phyloP scores from a whole-genome alignment of 1,140 invertebrate genomes.

The Idris sp. region DNA sequence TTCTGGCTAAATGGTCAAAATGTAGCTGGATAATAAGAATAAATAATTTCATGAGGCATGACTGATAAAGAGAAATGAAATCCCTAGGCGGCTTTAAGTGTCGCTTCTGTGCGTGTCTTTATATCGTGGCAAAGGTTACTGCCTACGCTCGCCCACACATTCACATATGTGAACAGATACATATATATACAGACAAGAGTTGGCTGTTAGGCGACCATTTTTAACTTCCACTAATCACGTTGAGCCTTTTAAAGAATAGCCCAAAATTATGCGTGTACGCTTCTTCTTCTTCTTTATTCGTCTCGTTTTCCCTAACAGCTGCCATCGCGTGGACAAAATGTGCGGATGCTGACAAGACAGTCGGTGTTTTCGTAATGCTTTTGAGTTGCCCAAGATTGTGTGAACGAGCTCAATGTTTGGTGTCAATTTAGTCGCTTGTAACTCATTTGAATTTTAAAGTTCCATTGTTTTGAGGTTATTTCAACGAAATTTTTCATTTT shows the following conservation, averaged over 20 bases:
- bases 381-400: slow-evolving; percentile 14
- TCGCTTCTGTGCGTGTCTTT: slow-evolving; percentile 43
- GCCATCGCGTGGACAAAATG: slow-evolving; percentile 5
- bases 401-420: neutral
- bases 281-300: slow-evolving; percentile 26
- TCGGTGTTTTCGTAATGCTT: neutral
- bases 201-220: slow-evolving; percentile 44
- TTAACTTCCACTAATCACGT: slow-evolving; percentile 54
- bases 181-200: no score
- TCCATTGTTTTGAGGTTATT: slow-evolving; percentile 13
- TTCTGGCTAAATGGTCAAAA: no score
- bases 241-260: slow-evolving; percentile 46
- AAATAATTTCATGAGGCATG: slow-evolving; percentile 28
- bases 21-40: no score
- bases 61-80: slow-evolving; percentile 18
- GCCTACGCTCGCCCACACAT: slow-evolving; percentile 52
- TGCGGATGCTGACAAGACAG: neutral
- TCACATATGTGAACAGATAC: no score
- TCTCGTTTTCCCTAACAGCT: slow-evolving; percentile 33
- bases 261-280: slow-evolving; percentile 40
- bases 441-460: neutral
- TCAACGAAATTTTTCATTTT: neutral
- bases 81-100: slow-evolving; percentile 29
- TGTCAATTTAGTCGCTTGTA: neutral
- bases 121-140: slow-evolving; percentile 56